Evolutionary conservation across 2,797 vertebrate species (phyloP).

Genomic region (Poeciliopsis presidionis): DNA sequence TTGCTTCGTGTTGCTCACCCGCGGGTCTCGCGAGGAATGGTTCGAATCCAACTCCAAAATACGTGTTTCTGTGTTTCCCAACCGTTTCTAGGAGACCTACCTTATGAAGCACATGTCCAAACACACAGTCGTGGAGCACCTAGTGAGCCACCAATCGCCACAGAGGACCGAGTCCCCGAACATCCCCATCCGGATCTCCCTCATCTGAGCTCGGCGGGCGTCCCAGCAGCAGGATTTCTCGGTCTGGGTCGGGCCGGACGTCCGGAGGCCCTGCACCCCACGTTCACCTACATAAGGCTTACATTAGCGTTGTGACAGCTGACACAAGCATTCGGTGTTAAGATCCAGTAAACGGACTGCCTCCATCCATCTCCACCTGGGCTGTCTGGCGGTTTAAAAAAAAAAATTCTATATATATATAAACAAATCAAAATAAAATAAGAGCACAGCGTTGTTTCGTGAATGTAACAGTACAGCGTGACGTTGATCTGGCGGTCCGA

Average conservation of each 20-base stretch:
- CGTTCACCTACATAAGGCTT: slow-evolving; percentile 74
- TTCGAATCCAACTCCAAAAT: not conserved
- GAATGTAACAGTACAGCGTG: slow-evolving; percentile 73
- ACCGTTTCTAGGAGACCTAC: slow-evolving; percentile 90
- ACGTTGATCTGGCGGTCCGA: slow-evolving; percentile 60
- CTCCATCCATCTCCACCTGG: slow-evolving; percentile 54
- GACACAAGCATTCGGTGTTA: slow-evolving; percentile 66
- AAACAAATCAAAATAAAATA: slow-evolving; percentile 44
- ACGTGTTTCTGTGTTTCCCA: slow-evolving; percentile 20
- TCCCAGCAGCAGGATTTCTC: slow-evolving; percentile 50
- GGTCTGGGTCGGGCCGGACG: slow-evolving; percentile 49
- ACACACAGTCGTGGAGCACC: slow-evolving; percentile 97
- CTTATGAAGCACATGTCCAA: slow-evolving; percentile 99
- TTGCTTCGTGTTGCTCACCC: not conserved
- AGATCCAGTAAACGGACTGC: slow-evolving; percentile 48
- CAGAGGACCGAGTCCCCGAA: slow-evolving; percentile 95
- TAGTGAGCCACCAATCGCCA: slow-evolving; percentile 96
- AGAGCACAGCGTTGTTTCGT: slow-evolving; percentile 74
- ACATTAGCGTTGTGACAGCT: slow-evolving; percentile 75
- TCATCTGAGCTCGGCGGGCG: slow-evolving; percentile 84
- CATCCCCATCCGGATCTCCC: slow-evolving; percentile 97
- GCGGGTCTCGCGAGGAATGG: not conserved
- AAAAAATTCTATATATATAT: not conserved
- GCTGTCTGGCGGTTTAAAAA: slow-evolving; percentile 35
- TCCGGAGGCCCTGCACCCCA: slow-evolving; percentile 59